Base-by-base conservation (phyloP, 2,797 vertebrate genomes). In the Silurus lanzhouensis region DNA sequence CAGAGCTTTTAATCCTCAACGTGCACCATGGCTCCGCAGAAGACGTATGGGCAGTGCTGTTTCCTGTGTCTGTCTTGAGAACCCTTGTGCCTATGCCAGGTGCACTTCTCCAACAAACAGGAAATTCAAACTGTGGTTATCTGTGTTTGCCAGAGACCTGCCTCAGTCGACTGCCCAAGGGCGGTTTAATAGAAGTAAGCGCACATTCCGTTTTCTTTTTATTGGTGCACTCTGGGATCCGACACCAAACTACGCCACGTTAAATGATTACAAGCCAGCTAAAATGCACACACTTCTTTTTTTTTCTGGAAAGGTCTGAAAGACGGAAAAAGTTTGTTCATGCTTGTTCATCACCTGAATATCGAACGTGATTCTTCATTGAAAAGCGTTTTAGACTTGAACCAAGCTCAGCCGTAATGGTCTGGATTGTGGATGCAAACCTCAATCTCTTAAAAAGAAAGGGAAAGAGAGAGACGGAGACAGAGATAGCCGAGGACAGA, bases 401-500 rank as follows among this genome's bases (percentile, higher is more conserved):
- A 20, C 25, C 12, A 76, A 76, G 74, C 74, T 76, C 17, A 0
- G 74, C 7, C 1, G 1, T 46, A 46, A 79, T 15, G 57, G 58
- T 61, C 31, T n/a, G 31, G 58, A 46, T 19, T 63, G 31, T 6
- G 13, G 10, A 77, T 22, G 19, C 75, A 60, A 25, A 31, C 20
- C 31, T 6, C 76, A 44, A 9, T 61, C 75, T 78, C 60, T 57
- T 20, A 38, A 25, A 38, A 25, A 31, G 75, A 70, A 22, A 12
- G 61, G 14, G 68, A 74, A 25, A 44, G 68, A 84, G 77, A 67
- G 10, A 7, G 83, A 81, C 44, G 19, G 78, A 22, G 86, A 66
- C 55, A 58, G 70, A 68, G 70, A 88, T 71, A 86, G 81, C 44
- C 12, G 48, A 68, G 81, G 71, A 89, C 68, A 82, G 88, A 89